A percentile compares a stretch with the other conserved stretches of the same genome.
Evolutionary conservation across 2,888 invertebrate genomes (phyloP).

Genomic region (Mesorhabditis spiculigera): DNA sequence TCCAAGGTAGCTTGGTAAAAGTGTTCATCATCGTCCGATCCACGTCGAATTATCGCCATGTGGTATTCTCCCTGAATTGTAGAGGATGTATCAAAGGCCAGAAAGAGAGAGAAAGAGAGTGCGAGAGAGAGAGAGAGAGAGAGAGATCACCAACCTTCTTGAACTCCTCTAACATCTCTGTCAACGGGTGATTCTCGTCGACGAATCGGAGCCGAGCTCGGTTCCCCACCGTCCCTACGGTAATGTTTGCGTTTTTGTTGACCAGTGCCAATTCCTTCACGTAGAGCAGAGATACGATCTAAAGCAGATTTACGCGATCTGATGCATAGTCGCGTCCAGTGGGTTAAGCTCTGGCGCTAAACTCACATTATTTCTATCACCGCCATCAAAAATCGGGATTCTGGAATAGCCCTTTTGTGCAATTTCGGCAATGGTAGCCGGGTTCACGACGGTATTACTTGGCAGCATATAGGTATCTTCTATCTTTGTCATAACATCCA

Average conservation of each 20-base stretch:
- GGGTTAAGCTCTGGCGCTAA: not conserved
- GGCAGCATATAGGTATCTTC: constrained; percentile 24
- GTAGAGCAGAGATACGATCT: constrained; percentile 67
- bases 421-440: constrained; percentile 14
- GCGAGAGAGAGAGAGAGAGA: constrained; percentile 31
- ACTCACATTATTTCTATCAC: constrained; percentile 19
- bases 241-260: constrained; percentile 90
- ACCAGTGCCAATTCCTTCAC: constrained; percentile 95
- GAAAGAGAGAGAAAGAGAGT: constrained; percentile 65
- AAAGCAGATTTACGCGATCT: not conserved
- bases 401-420: constrained; percentile 20
- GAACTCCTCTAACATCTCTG: constrained; percentile 89
- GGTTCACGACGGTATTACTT: constrained; percentile 15
- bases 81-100: too few relatives aligned
- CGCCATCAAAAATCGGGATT: constrained; percentile 17
- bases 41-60: constrained; percentile 16
- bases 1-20: too few relatives aligned
- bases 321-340: not conserved
- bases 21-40: not conserved
- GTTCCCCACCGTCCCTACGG: constrained; percentile 63
- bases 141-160: constrained; percentile 71
- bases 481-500: constrained; percentile 47
- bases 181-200: constrained; percentile 87
- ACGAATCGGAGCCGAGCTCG: constrained; percentile 91
- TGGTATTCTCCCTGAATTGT: constrained; percentile 23